phyloP scores from a whole-genome alignment of 1,140 invertebrate species.

The Drosophila prosaltans region DNA sequence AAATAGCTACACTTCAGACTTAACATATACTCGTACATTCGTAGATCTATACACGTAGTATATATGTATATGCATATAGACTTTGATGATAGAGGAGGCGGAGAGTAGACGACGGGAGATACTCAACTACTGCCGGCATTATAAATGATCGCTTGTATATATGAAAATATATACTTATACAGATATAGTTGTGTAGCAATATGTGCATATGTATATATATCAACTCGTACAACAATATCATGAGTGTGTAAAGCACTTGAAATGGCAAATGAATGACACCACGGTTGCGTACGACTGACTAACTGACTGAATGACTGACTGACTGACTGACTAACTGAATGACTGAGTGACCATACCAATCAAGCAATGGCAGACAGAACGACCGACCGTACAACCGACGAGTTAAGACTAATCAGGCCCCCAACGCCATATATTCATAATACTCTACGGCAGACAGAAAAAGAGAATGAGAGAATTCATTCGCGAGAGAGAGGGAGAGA shows the following conservation, averaged over 20 bases:
- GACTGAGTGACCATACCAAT: slow-evolving; percentile 23
- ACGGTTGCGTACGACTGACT: slow-evolving; percentile 58
- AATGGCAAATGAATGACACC: slow-evolving; percentile 79
- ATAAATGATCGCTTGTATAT: slow-evolving; percentile 35
- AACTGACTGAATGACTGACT: slow-evolving; percentile 40
- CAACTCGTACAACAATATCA: slow-evolving; percentile 36
- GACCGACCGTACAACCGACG: slow-evolving; percentile 46
- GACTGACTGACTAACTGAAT: slow-evolving; percentile 23
- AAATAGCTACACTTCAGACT: slow-evolving; percentile 65
- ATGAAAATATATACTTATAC: slow-evolving; percentile 19
- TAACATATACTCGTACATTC: slow-evolving; percentile 38
- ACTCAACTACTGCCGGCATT: slow-evolving; percentile 58
- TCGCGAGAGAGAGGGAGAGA: neutral
- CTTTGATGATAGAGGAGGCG: neutral
- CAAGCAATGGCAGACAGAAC: slow-evolving; percentile 25
- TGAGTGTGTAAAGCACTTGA: slow-evolving; percentile 74
- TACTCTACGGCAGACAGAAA: slow-evolving; percentile 27
- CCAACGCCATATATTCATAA: slow-evolving; percentile 57
- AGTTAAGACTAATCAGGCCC: slow-evolving; percentile 79
- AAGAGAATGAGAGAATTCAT: slow-evolving; percentile 34
- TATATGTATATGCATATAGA: neutral
- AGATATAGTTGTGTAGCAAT: slow-evolving; percentile 24
- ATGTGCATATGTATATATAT: slow-evolving; percentile 14
- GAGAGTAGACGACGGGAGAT: slow-evolving; percentile 36
- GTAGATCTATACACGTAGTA: neutral